Conservation (phyloP, 2,888 invertebrate genomes). For the Chironomus riparius region DNA sequence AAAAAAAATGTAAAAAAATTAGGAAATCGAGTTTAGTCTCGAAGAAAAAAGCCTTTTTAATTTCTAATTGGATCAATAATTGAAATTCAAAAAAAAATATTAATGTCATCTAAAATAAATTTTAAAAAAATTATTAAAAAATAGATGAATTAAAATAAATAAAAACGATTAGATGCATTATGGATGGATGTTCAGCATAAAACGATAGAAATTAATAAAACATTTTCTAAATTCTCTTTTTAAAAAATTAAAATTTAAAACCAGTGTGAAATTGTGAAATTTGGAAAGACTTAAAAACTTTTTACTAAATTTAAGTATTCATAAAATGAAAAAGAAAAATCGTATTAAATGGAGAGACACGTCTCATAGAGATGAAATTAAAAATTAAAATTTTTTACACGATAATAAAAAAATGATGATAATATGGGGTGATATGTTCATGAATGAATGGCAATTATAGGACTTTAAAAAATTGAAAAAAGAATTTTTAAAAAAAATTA, state of each 20-base stretch:
- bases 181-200: background rate
- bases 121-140: background rate
- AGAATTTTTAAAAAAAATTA: background rate
- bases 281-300: constrained; percentile 22
- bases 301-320: no score
- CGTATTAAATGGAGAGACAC: no score
- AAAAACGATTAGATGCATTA: background rate
- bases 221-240: no score
- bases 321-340: no score
- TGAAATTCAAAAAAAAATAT: background rate
- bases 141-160: background rate
- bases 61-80: constrained; percentile 20
- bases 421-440: constrained; percentile 2
- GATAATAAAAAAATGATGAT: background rate
- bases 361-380: background rate
- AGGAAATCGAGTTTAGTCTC: background rate
- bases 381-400: background rate
- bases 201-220: background rate
- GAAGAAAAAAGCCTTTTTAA: constrained; percentile 5
- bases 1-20: background rate
- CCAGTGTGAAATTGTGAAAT: constrained; percentile 23
- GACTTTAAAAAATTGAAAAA: background rate
- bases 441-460: constrained; percentile 12
- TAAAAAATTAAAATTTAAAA: no score
- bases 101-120: background rate